phyloP scores from a whole-genome alignment of 1,140 invertebrate species.

The Bombus waltoni region DNA sequence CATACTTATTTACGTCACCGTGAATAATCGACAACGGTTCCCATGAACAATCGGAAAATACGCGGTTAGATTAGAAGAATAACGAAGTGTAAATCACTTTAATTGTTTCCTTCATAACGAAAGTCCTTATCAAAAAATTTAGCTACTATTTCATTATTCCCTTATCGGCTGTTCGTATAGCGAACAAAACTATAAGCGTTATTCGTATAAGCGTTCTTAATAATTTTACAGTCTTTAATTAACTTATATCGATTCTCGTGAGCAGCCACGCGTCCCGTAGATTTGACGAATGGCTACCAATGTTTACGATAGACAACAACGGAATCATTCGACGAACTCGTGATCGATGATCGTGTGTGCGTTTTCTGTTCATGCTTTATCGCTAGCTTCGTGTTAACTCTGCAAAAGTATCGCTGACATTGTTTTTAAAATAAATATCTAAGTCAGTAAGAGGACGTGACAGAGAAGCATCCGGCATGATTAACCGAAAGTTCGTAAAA shows the following conservation, averaged over 20 bases:
- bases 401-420: conserved; percentile 61
- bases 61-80: not conserved
- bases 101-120: conserved; percentile 16
- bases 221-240: conserved; percentile 41
- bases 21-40: not conserved
- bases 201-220: not conserved
- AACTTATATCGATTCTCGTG: conserved; percentile 23
- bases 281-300: conserved; percentile 43
- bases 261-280: conserved; percentile 21
- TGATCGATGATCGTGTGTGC: conserved; percentile 59
- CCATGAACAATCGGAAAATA: not conserved
- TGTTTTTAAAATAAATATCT: conserved; percentile 45
- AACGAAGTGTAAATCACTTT: not conserved
- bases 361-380: conserved; percentile 20
- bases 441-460: not conserved
- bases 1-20: too few species aligned
- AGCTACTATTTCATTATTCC: not conserved
- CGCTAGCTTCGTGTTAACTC: conserved; percentile 39
- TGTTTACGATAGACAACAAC: conserved; percentile 41
- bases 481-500: conserved; percentile 5
- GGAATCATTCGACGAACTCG: conserved; percentile 65
- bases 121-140: not conserved
- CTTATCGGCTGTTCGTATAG: not conserved
- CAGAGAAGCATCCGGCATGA: not conserved
- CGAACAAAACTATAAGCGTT: not conserved